Base-by-base conservation (phyloP, 1,140 invertebrate genomes). In the Listronotus bonariensis region DNA sequence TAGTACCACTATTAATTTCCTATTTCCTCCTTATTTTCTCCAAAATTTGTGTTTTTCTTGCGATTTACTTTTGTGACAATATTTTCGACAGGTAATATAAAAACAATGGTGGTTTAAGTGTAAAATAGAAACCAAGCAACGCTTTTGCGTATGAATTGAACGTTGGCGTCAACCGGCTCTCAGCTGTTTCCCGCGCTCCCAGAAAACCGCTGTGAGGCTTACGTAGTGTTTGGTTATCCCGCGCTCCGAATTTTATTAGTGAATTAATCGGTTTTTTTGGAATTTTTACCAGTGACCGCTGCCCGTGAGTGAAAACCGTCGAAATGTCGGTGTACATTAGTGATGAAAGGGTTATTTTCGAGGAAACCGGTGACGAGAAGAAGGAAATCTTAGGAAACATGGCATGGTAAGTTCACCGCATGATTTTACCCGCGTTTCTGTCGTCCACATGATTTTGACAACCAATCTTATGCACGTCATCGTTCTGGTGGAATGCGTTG, bases 131-230 rank as follows among this genome's bases (percentile, higher is more conserved):
- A 36, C 15, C 45, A 40, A 72, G 75, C 77, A 72, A 57, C 57
- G 65, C 65, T 67, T 74, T 71, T 71, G 81, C 81, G 80, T 76
- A 82, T 78, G 80, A 77, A 81, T 80, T 74, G 76, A 65, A 75
- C 73, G 70, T 70, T 76, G 76, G 75, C 78, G 77, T 78, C 77
- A 72, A 75, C 76, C 73, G 66, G 80, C 78, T 79, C 84, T 85
- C 84, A 86, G 84, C 84, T 86, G 84, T 86, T 86, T 86, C 84
- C 84, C 84, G 84, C 80, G 81, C 82, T 83, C 84, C 81, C 84
- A 83, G 82, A 81, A 81, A 83, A 82, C 79, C 71, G 77, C 80
- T 80, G 78, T 76, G 77, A 79, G 80, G 71, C 64, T 59, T 66
- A 66, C 75, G 73, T 78, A 73, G 74, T 72, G 77, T 78, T 74